Conservation (phyloP, 2,888 invertebrate genomes). For the Deroplatys truncata region DNA sequence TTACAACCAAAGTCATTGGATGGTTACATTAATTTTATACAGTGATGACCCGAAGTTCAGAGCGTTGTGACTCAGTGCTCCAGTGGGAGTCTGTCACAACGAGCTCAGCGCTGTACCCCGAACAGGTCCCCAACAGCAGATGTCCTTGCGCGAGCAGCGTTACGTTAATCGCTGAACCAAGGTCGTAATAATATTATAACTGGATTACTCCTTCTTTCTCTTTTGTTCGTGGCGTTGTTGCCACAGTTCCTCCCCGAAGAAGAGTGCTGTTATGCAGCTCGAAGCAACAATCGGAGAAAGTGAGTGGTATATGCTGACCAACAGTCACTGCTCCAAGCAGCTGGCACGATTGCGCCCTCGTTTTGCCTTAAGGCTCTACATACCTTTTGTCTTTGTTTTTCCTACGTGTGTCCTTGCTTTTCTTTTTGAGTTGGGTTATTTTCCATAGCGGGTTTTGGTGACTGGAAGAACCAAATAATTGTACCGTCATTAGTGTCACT, state of each 20-base stretch:
- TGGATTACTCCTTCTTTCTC: not conserved
- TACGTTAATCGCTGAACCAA: not conserved
- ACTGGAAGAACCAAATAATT: too few species aligned
- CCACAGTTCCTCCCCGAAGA: not conserved
- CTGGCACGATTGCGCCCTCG: not conserved
- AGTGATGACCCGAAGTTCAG: too few species aligned
- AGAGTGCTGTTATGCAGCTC: not conserved
- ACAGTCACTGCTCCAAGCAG: too few species aligned
- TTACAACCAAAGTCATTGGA: too few species aligned
- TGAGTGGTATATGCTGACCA: not conserved
- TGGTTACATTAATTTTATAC: too few species aligned
- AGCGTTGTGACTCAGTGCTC: too few species aligned
- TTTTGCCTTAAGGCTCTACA: not conserved
- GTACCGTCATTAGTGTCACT: too few species aligned
- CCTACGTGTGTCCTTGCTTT: too few species aligned
- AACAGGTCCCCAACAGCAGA: not conserved
- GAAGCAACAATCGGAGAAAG: not conserved
- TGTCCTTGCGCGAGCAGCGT: not conserved
- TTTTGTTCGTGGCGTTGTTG: not conserved
- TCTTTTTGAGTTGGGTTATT: too few species aligned
- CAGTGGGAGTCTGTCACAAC: too few species aligned
- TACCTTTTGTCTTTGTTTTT: not conserved
- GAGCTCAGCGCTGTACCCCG: too few species aligned
- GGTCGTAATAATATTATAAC: not conserved
- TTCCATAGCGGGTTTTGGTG: too few species aligned